Base-by-base conservation (phyloP, 1,140 invertebrate genomes). In the Alviniconcha marisindica region DNA sequence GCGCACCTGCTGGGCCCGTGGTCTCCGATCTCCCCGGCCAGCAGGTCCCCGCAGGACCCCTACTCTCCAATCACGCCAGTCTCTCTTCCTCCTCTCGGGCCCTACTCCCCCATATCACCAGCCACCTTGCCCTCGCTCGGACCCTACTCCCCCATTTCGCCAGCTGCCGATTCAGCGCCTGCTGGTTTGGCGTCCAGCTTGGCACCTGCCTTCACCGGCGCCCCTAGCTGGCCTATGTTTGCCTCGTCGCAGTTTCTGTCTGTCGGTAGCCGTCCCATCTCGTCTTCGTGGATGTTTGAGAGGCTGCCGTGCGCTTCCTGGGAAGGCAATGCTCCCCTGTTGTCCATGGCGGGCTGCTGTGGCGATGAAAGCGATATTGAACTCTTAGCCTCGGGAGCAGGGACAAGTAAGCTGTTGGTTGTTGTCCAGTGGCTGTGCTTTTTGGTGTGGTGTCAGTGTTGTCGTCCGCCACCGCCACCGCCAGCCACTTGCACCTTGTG, bases 361-460 rank as follows among this genome's bases (percentile, higher is more conserved):
- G 69, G 24, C 40, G 69, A 71, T 71, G 69, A 36, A 38, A 42
- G 31, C 69, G 36, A 42, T 7, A 33, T 10, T 38, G 69, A 71
- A 42, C 69, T 21, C 2, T 71, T 71, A 42, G 69, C 69, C 2
- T 24, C 69, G 24, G 36, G 28, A 71, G 69, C 5, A 71, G 36
- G 69, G 36, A 24, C 69, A 71, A 38, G 69, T 71, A 71, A 71
- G 69, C 69, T 24, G 33, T 71, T 66, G 63, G 63, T 5, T 71
- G 69, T 71, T 71, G 69, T 71, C 33, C 36, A 33, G 69, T 71
- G 69, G 69, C 36, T 71, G 14, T 33, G 38, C 69, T 71, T 71
- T 14, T 66, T 2, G 44, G 44, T 71, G 36, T 71, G 36, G 24
- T 40, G 12, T 71, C 36, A 31, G 63, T 71, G 36, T 71, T 71